These are phyloP conservation scores for Lucifuga dentata DNA, from an alignment of 2,113 vertebrate species.

Conservation along the genomic window DNA sequence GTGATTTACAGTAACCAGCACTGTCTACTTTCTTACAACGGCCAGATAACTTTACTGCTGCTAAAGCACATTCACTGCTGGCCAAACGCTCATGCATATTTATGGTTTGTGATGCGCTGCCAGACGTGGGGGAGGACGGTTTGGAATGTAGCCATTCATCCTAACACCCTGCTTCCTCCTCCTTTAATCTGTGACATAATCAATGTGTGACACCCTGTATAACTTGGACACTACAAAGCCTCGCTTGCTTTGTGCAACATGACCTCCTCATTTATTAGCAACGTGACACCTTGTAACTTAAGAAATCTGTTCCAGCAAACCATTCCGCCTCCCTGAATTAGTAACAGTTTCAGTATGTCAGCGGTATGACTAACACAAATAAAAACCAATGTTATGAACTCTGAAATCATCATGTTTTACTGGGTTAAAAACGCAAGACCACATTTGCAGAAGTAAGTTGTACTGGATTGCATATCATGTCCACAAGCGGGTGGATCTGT, in stretches of 20 bases:
- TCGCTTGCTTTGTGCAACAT: neutral
- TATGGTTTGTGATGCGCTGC: conserved; percentile 56
- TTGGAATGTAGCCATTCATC: conserved; percentile 53
- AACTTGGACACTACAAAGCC: conserved; percentile 23
- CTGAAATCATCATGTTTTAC: too few species aligned
- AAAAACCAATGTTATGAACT: neutral
- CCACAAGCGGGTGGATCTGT: conserved; percentile 53
- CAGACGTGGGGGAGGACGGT: conserved; percentile 53
- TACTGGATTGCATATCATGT: neutral
- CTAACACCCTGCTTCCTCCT: conserved; percentile 47
- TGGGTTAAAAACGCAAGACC: too few species aligned
- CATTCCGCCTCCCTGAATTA: neutral
- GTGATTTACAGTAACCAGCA: conserved; percentile 3
- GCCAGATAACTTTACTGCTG: conserved; percentile 49
- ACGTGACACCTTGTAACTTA: neutral
- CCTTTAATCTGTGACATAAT: conserved; percentile 50
- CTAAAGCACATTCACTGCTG: conserved; percentile 55
- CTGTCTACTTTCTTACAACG: conserved; percentile 36
- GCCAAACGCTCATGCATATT: conserved; percentile 43
- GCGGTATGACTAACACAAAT: neutral
- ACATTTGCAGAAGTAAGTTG: neutral
- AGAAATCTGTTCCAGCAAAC: neutral
- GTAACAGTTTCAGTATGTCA: neutral
- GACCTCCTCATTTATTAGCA: neutral
- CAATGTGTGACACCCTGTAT: conserved; percentile 31